Evolutionary conservation across 2,888 invertebrate genomes (phyloP).

Genomic region (Atethmia centrago): DNA sequence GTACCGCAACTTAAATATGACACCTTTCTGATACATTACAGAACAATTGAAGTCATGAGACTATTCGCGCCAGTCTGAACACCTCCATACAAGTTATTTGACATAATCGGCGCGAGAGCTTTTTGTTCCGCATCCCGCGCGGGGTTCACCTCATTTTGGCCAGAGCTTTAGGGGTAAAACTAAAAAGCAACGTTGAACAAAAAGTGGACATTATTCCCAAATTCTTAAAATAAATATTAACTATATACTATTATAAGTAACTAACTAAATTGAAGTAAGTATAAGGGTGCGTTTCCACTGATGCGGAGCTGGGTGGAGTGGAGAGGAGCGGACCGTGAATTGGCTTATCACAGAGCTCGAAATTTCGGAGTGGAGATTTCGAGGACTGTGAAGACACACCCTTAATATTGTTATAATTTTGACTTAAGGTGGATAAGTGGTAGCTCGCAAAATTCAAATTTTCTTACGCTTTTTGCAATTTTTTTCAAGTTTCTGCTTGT

Average conservation of each 20-base stretch:
- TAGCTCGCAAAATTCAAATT: too few species aligned
- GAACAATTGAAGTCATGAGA: background rate
- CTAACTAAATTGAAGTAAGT: background rate
- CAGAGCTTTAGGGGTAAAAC: background rate
- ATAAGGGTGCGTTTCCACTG: too few species aligned
- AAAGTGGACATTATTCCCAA: background rate
- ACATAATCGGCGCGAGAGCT: background rate
- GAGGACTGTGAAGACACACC: too few species aligned
- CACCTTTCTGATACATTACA: background rate
- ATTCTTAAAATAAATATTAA: conserved; percentile 1
- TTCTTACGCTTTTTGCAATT: too few species aligned
- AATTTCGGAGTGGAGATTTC: too few species aligned
- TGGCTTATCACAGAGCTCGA: too few species aligned
- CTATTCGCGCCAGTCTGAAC: background rate
- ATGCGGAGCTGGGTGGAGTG: too few species aligned
- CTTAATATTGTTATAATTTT: conserved; percentile 15
- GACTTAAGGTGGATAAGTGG: too few species aligned
- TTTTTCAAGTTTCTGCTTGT: too few species aligned
- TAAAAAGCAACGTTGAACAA: background rate
- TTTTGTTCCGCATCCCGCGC: background rate
- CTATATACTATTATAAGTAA: background rate
- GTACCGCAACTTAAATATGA: background rate
- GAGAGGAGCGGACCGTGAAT: too few species aligned
- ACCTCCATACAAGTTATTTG: background rate
- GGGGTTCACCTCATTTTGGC: background rate